Base-by-base conservation (phyloP, 1,140 invertebrate species). In the Mycetomoellerius zeteki region DNA sequence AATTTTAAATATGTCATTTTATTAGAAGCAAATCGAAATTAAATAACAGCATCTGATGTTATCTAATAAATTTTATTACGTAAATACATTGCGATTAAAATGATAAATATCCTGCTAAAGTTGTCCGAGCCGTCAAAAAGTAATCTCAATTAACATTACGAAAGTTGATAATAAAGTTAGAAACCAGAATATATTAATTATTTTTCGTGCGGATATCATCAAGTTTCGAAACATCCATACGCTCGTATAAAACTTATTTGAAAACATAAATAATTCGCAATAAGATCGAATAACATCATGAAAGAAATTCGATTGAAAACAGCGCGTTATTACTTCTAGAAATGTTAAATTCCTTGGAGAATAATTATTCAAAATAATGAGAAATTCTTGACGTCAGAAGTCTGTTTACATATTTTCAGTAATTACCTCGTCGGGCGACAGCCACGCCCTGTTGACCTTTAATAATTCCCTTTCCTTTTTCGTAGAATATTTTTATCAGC, bases 401-500 rank as follows among this genome's bases (percentile, higher is more conserved):
- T 60, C 37, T 24, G 10, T 43, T 21, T 30, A 43, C n/a, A n/a
- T n/a, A n/a, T 50, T 62, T 73, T 24, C 16, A 58, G 21, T 58
- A 8, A 82, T 82, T 47, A 30, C 8, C 3, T 10, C 52, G 37
- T 21, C 16, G 10, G 7, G 7, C 27, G 27, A 24, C 33, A 19
- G 14, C 69, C 80, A 60, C 65, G 54, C 69, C 69, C 69, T 12
- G 37, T 19, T 60, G 69, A 84, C 21, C 54, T 84, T 75, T 75
- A 37, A 37, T 19, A 0, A 0, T 43, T 43, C 8, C 10, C 24
- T 19, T 56, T 30, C 14, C 27, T 50, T 58, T 50, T 33, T 33
- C 37, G 19, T 33, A 5, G 1, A 33, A 21, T 56, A 24, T 84
- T 84, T 84, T 75, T 33, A 62, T 47, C 64, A 5, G 19, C 0